Conservation (phyloP, 2,113 vertebrate species). For the Nannobrachium achirus region DNA sequence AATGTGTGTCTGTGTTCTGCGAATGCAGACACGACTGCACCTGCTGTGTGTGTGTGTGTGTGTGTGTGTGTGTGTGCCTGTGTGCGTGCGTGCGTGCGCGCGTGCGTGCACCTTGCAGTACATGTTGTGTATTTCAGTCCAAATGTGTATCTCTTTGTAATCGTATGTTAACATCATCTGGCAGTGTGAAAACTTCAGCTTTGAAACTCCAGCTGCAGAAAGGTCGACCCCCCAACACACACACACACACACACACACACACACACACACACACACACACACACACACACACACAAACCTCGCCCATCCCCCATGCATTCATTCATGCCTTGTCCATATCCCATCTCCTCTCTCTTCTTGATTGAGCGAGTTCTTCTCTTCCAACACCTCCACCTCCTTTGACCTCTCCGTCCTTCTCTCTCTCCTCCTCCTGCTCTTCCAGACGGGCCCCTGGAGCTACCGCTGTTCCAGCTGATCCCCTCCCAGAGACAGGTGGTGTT, state of each 20-base stretch:
- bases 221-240: neutral
- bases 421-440: slow-evolving; percentile 22
- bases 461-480: slow-evolving; percentile 90
- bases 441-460: slow-evolving; percentile 88
- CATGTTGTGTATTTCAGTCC: slow-evolving; percentile 1
- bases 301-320: too few species aligned
- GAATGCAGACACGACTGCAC: neutral
- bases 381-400: neutral
- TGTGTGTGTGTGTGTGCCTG: neutral
- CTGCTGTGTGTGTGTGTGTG: neutral
- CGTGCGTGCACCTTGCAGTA: too few species aligned
- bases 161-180: neutral
- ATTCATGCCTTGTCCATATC: too few species aligned
- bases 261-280: too few species aligned
- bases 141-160: slow-evolving; percentile 12
- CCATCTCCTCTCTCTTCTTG: slow-evolving; percentile 6
- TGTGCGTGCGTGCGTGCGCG: slow-evolving; percentile 4
- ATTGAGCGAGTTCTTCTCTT: neutral
- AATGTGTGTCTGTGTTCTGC: slow-evolving; percentile 15
- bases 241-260: neutral
- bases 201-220: neutral
- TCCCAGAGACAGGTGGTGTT: slow-evolving; percentile 91
- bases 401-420: neutral
- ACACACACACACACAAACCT: too few species aligned
- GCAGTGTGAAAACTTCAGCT: neutral